A percentile compares a stretch with the other conserved stretches of the same genome.
Conservation (phyloP, 2,797 vertebrate species). For the Sebastes reedi region DNA sequence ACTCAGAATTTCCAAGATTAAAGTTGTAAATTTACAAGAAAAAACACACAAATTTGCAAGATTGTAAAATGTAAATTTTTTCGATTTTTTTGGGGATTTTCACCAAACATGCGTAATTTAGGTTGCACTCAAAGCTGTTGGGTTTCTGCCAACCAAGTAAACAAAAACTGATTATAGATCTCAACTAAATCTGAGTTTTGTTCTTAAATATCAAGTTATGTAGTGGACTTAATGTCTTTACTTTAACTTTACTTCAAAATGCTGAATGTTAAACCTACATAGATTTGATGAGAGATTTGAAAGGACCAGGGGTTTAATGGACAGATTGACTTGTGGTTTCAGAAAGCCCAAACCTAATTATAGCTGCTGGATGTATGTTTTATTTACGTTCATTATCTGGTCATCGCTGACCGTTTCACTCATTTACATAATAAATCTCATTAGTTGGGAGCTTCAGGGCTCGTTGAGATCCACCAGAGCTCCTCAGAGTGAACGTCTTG, state of each 20-base stretch:
- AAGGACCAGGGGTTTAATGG: neutral
- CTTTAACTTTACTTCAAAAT: neutral
- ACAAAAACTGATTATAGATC: neutral
- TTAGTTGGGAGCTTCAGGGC: neutral
- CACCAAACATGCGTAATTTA: no score
- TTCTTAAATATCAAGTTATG: neutral
- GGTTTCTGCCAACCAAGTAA: no score
- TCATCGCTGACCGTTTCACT: neutral
- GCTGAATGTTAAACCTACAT: neutral
- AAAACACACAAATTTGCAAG: no score
- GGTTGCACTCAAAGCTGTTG: no score
- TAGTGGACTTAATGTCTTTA: neutral
- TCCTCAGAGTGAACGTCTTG: neutral
- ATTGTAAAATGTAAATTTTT: no score
- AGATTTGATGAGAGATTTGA: neutral
- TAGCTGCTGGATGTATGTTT: neutral
- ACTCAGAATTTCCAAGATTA: no score
- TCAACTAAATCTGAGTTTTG: neutral
- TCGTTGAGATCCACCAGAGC: neutral
- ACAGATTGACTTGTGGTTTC: neutral
- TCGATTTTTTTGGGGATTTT: no score
- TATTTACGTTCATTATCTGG: constrained; percentile 1
- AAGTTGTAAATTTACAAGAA: fast-evolving
- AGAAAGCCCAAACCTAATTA: neutral
- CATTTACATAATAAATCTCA: constrained; percentile 3